Evolutionary conservation across 2,113 vertebrate species (phyloP).

Genomic region (Sinocyclocheilus rhinocerous): DNA sequence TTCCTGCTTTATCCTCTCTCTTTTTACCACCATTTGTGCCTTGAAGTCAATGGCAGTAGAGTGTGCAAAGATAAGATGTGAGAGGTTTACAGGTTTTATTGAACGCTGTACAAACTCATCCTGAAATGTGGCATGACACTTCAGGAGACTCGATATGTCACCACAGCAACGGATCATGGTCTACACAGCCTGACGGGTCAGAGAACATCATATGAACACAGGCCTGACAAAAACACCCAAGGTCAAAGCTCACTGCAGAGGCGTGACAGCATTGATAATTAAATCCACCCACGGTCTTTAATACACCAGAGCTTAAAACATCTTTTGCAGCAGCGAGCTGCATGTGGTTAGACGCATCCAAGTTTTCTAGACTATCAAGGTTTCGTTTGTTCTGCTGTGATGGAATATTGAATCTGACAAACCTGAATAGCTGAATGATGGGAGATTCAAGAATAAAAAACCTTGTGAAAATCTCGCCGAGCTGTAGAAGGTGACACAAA

Average conservation of each 20-base stretch:
- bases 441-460: neutral
- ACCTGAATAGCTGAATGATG: neutral
- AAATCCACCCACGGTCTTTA: slow-evolving; percentile 32
- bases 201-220: slow-evolving; percentile 7
- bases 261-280: slow-evolving; percentile 26
- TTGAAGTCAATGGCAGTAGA: neutral
- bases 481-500: neutral
- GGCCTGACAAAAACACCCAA: slow-evolving; percentile 34
- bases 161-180: slow-evolving; percentile 24
- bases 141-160: slow-evolving; percentile 9
- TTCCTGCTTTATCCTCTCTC: neutral
- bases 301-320: slow-evolving; percentile 11
- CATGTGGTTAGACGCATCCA: neutral
- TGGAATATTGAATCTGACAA: neutral
- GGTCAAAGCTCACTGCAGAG: slow-evolving; percentile 38
- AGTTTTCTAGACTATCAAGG: neutral
- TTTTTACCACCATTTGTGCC: neutral
- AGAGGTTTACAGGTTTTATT: slow-evolving; percentile 9
- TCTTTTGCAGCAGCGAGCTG: neutral
- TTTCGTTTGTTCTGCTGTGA: neutral
- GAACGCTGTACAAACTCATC: slow-evolving; percentile 5
- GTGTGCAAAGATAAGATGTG: slow-evolving; percentile 34
- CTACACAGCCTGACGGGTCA: slow-evolving; percentile 6
- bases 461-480: neutral
- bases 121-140: slow-evolving; percentile 19